phyloP scores from a whole-genome alignment of 2,797 vertebrate genomes.

The Sebastes variabilis region DNA sequence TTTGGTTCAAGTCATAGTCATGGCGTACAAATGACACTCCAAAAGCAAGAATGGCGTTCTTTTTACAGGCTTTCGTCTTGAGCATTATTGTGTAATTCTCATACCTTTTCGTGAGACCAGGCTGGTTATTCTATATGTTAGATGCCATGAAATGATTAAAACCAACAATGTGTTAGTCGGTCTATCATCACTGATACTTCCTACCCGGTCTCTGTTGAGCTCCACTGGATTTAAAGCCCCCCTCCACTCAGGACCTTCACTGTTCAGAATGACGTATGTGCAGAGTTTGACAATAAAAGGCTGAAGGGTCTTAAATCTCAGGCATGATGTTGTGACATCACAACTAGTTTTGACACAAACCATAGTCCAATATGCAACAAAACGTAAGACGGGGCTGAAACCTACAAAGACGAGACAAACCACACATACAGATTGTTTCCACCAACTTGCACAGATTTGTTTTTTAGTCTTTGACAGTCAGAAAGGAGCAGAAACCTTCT shows the following conservation, averaged over 20 bases:
- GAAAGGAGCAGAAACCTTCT: not conserved
- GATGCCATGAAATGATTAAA: not conserved
- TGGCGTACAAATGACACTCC: no score
- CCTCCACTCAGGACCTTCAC: not conserved
- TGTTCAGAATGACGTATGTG: not conserved
- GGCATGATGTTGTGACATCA: not conserved
- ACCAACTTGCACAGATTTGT: not conserved
- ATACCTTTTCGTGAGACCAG: no score
- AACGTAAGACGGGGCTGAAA: not conserved
- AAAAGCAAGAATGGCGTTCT: no score
- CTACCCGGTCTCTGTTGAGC: not conserved
- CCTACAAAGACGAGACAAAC: not conserved
- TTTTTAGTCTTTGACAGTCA: not conserved
- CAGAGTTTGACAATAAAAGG: not conserved
- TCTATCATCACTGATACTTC: not conserved
- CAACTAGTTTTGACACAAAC: not conserved
- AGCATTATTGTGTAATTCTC: no score
- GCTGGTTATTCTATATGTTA: no score
- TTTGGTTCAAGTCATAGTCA: no score
- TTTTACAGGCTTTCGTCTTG: no score
- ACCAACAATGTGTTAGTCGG: no score
- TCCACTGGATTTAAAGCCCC: not conserved
- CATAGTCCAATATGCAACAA: not conserved
- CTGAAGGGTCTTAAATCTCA: not conserved
- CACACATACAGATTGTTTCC: not conserved